Base-by-base conservation (phyloP, 2,888 invertebrate species). In the Drosophila antonietae region DNA sequence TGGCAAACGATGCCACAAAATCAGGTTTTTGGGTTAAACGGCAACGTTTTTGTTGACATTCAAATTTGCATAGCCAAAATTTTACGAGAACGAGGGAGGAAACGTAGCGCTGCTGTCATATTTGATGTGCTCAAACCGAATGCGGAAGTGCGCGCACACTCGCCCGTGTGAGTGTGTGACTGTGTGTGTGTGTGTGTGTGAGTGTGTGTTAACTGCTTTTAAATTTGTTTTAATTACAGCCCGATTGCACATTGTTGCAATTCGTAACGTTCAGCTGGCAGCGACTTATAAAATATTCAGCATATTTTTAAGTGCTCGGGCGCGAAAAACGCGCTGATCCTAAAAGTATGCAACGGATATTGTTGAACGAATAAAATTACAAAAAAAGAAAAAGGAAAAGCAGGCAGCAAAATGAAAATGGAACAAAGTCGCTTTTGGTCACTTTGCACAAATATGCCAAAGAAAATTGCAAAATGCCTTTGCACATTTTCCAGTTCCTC, bases 11-110 rank as follows among this genome's bases (percentile, higher is more conserved):
- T 73, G 76, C 81, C 73, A 67, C 81, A 81, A 81, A 85, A 89
- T 89, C 87, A 80, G 85, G 85, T 85, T 85, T 85, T 89, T 84
- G 85, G 89, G 85, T 85, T 85, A 85, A 89, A 89, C 85, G 81
- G 88, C 78, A 88, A 86, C 41, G 81, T 87, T 89, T 85, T 89
- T 80, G 80, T 85, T 85, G 89, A 85, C 89, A 89, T 85, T 85
- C 78, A 89, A 88, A 88, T 85, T 89, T 85, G 89, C 88, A 89
- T 85, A 75, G 73, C 75, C 80, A 81, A 87, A 89, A 84, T 79
- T 76, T 73, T 2, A 23, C n/a, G 12, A 39, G 49, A 33, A 76
- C 72, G 63, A 65, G 65, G 41, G 66, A 68, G 53, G 47, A 15
- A 71, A 14, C 18, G 33, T 14, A 18, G 18, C 14, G 61, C 69